Evolutionary conservation across 2,888 invertebrate species (phyloP).

Genomic region (Mechanitis mazaeus): DNA sequence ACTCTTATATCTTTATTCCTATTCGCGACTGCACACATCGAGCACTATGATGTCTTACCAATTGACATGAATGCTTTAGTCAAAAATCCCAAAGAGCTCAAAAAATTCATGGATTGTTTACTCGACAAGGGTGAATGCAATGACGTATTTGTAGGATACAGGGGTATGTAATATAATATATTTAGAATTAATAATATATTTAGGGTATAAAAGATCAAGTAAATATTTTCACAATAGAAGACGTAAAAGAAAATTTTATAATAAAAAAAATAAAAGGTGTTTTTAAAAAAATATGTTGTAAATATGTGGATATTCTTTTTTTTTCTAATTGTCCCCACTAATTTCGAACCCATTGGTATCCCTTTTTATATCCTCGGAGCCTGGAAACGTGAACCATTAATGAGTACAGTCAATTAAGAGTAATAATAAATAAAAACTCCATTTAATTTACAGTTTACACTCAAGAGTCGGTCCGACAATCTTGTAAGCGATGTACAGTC

Average conservation of each 20-base stretch:
- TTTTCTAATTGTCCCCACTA: no score
- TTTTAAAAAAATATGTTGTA: not conserved
- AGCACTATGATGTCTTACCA: not conserved
- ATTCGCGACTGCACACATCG: no score
- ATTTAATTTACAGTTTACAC: not conserved
- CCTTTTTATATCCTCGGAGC: no score
- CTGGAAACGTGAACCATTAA: no score
- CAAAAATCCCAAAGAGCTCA: not conserved
- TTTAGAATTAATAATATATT: no score
- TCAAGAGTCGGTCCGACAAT: not conserved
- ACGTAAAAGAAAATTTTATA: not conserved
- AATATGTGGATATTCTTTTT: not conserved
- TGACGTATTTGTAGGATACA: not conserved
- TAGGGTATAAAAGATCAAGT: no score
- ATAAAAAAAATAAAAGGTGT: not conserved
- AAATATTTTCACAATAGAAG: not conserved
- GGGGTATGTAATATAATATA: not conserved
- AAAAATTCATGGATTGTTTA: conserved; percentile 2
- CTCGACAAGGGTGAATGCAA: conserved; percentile 1
- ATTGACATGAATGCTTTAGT: not conserved
- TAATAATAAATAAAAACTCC: no score
- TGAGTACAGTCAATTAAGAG: no score
- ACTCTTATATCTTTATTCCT: no score
- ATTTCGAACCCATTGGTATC: no score
- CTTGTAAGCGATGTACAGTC: not conserved